Evolutionary conservation across 2,113 vertebrate genomes (phyloP).

Genomic region (Crotophaga sulcirostris): DNA sequence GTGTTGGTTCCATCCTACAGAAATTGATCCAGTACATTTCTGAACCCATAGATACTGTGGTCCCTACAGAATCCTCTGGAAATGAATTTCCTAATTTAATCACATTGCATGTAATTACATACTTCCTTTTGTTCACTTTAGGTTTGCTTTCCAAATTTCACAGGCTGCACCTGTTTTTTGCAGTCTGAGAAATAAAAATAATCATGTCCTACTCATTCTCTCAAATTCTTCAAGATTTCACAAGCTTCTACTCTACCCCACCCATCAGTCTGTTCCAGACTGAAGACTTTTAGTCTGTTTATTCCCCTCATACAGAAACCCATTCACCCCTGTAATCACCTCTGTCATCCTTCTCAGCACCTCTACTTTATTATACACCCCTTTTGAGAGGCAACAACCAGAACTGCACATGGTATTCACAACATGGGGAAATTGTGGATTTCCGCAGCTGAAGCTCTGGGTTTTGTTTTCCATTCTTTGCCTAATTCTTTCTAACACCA

Average conservation of each 20-base stretch:
- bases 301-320: neutral
- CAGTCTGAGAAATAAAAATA: neutral
- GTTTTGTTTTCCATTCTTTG: neutral
- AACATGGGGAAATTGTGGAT: rapidly evolving
- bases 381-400: neutral
- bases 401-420: neutral
- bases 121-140: neutral
- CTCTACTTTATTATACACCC: neutral
- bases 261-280: neutral
- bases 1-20: neutral
- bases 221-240: neutral
- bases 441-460: neutral
- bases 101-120: neutral
- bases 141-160: neutral
- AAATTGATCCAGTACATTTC: neutral
- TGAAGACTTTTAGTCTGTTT: neutral
- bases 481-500: neutral
- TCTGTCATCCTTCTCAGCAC: neutral
- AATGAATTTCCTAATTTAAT: neutral
- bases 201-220: neutral
- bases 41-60: neutral
- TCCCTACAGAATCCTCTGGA: neutral
- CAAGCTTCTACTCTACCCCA: neutral
- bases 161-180: neutral
- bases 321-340: neutral